These are phyloP conservation scores for Sipha maydis DNA, from an alignment of 2,888 invertebrate genomes.

Conservation along the genomic window DNA sequence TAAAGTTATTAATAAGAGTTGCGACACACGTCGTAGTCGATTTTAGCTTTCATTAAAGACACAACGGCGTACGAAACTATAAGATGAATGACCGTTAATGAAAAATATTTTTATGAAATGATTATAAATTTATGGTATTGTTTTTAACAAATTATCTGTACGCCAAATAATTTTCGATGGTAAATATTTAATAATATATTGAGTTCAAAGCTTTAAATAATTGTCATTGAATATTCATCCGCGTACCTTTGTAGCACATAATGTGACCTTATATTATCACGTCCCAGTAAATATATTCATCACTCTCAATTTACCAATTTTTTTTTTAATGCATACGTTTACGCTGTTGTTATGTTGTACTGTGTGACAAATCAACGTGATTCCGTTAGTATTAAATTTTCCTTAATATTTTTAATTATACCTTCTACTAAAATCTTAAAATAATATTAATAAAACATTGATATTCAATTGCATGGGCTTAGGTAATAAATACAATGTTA, in stretches of 20 bases:
- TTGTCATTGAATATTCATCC: conserved; percentile 40
- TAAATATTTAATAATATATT: not conserved
- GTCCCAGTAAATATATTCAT: conserved; percentile 27
- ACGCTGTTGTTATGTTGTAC: too few relatives aligned
- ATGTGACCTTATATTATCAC: conserved; percentile 34
- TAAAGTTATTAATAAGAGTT: not conserved
- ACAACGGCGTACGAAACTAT: not conserved
- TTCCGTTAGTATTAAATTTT: not conserved
- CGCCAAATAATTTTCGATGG: not conserved
- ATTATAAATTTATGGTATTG: not conserved
- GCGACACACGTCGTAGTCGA: not conserved
- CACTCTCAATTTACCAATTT: conserved; percentile 26
- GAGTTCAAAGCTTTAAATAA: conserved; percentile 17
- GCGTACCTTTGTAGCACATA: not conserved
- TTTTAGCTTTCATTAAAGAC: not conserved
- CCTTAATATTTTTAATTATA: too few relatives aligned
- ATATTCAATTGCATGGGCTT: not conserved
- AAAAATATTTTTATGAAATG: not conserved
- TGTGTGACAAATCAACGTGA: not conserved
- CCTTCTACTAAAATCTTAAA: not conserved
- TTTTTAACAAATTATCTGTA: not conserved
- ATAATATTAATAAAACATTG: not conserved
- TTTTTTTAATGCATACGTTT: not conserved
- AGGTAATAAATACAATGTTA: not conserved
- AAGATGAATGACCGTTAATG: not conserved